Base-by-base conservation (phyloP, 2,888 invertebrate genomes). In the Hyles lineata region DNA sequence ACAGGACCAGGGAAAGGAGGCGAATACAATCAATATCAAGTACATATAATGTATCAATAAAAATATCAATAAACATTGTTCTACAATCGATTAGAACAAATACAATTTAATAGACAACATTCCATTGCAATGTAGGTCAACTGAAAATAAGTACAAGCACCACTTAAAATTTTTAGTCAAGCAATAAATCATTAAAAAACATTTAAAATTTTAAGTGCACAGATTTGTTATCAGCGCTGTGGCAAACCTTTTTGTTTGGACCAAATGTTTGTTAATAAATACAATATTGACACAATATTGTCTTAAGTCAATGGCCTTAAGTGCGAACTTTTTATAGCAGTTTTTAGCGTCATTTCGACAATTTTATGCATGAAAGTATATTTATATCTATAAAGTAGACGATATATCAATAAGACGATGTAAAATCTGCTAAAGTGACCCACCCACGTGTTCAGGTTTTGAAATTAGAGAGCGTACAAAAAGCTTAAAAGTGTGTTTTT, bases 41-140 rank as follows among this genome's bases (percentile, higher is more conserved):
- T 15, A 21, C 63, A 1, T 21, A 21, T 23, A 23, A n/a, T 17
- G 6, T 32, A n/a, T 43, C 43, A 50, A 9, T 43, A 23, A 17
- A 43, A 23, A 67, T 23, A 50, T 63, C 9, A n/a, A 43, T 35
- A 11, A 63, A 63, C 43, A 32, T 62, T 67, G 67, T 67, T 50
- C 50, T 17, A 67, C 15, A 50, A 21, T 21, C 43, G 35, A 50
- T 25, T 50, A 21, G 17, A 67, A 50, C n/a, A 32, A 29, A 29
- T 23, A 67, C 43, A 55, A 55, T 55, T n/a, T 43, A 43, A 43
- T 43, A 67, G 50, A 67, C 23, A 67, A 8, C 67, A 67, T 67
- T 67, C 67, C 25, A 23, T 43, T 17, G n/a, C n/a, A 50, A 67
- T 50, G 67, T 67, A 23, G 67, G 67, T 17, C 23, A 67, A 67